Evolutionary conservation across 2,888 invertebrate genomes (phyloP), one percentile per base, ranked within the genome.

Genomic region (Cerceris rybyensis): DNA sequence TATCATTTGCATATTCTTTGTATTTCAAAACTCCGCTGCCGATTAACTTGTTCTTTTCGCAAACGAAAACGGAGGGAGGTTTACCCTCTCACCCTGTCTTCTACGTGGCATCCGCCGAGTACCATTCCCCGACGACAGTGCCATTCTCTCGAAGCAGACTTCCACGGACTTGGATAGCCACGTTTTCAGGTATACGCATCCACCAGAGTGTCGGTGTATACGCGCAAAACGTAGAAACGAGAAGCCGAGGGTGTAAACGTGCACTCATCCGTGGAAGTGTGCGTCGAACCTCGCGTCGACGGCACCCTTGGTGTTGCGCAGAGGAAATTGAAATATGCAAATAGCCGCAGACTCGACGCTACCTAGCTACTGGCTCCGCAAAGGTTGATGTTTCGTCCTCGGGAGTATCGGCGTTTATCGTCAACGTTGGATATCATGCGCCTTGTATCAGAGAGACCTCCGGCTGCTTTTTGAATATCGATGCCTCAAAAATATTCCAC

Each of bases 271-370:
- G 82, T 61, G 59, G 52, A 57, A 49, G 70, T 70, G 75, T 83
- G 80, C 80, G 70, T 76, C 70, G 28, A 79, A 71, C 74, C 70
- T 59, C 72, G 66, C 76, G 85, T 81, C 83, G 85, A 81, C 83
- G 76, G 67, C 78, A 85, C 66, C 83, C 73, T 77, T 81, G 81
- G 77, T 83, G 87, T 87, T 87, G 86, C 87, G 86, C 86, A 83
- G 86, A 87, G 86, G 89, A 89, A 89, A 89, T 89, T 89, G 89
- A 89, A 89, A 89, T 89, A 89, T 89, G 89, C 89, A 89, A 89
- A 89, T 89, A 89, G 89, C 88, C 89, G 83, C 85, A 85, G 82
- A 80, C 81, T 70, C 83, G 85, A 78, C 81, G 84, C 80, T 84
- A 85, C 86, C 75, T 78, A 83, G 76, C 74, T 76, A 72, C 67